Evolutionary conservation across 2,113 vertebrate species (phyloP).

Genomic region (Crotalus viridis): DNA sequence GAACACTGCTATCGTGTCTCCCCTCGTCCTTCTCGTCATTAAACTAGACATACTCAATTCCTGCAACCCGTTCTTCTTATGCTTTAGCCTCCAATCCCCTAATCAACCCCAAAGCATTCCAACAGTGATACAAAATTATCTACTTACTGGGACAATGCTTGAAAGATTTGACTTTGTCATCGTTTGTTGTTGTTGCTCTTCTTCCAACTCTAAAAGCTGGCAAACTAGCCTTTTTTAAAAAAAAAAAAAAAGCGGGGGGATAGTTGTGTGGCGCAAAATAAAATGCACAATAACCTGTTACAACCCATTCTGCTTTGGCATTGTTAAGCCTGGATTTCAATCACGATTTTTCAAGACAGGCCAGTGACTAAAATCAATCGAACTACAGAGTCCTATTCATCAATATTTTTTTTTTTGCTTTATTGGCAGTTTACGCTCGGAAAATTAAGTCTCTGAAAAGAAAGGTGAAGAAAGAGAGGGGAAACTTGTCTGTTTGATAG

Average conservation of each 20-base stretch:
- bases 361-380: constrained; percentile 41
- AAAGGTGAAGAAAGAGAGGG: constrained; percentile 1
- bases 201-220: neutral
- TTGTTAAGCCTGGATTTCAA: constrained; percentile 48
- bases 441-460: constrained; percentile 60
- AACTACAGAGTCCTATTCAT: constrained; percentile 52
- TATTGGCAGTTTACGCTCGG: constrained; percentile 49
- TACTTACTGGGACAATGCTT: neutral
- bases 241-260: neutral
- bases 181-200: neutral
- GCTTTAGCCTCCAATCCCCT: neutral
- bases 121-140: neutral
- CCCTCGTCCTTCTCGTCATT: neutral
- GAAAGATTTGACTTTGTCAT: constrained; percentile 5
- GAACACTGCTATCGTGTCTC: neutral
- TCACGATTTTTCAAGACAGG: constrained; percentile 43
- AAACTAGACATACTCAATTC: neutral
- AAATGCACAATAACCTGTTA: neutral
- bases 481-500: constrained; percentile 50
- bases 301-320: neutral
- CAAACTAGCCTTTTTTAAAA: neutral
- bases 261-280: neutral
- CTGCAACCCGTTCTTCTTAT: neutral
- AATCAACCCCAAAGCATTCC: neutral
- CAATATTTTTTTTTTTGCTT: constrained; percentile 19